Evolutionary conservation across 2,797 vertebrate species (phyloP).

Genomic region (Sphenodon punctatus): DNA sequence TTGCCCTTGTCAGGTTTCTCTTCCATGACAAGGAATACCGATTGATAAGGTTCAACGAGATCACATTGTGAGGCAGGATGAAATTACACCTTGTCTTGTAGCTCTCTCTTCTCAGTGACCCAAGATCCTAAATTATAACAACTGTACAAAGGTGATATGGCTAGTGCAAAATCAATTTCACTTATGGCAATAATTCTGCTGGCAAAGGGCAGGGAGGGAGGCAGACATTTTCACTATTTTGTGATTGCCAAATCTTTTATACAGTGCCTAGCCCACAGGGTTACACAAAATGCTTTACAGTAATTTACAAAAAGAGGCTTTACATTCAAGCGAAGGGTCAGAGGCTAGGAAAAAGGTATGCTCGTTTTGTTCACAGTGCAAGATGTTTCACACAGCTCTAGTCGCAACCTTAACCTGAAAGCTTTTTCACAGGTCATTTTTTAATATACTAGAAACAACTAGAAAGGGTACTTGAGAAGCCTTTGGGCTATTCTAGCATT

Average conservation of each 20-base stretch:
- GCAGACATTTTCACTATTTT: background rate
- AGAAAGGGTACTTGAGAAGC: background rate
- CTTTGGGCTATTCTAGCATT: background rate
- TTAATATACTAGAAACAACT: background rate
- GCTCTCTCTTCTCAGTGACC: background rate
- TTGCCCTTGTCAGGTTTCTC: background rate
- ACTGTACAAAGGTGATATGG: background rate
- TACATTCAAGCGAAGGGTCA: background rate
- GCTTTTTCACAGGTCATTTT: background rate
- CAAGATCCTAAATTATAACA: background rate
- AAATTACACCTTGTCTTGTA: rapidly evolving
- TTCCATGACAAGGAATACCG: background rate
- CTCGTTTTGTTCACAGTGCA: background rate
- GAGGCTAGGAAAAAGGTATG: background rate
- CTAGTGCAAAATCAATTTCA: background rate
- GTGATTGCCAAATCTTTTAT: background rate
- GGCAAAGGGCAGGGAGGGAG: background rate
- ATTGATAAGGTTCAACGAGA: background rate
- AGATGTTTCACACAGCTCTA: background rate
- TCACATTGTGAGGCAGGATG: background rate
- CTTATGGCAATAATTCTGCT: background rate
- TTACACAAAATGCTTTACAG: background rate
- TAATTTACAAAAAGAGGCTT: background rate
- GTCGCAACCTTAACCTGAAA: background rate
- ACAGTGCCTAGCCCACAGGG: background rate